Evolutionary conservation across 2,888 invertebrate genomes (phyloP).

Genomic region (Melieria omissa): DNA sequence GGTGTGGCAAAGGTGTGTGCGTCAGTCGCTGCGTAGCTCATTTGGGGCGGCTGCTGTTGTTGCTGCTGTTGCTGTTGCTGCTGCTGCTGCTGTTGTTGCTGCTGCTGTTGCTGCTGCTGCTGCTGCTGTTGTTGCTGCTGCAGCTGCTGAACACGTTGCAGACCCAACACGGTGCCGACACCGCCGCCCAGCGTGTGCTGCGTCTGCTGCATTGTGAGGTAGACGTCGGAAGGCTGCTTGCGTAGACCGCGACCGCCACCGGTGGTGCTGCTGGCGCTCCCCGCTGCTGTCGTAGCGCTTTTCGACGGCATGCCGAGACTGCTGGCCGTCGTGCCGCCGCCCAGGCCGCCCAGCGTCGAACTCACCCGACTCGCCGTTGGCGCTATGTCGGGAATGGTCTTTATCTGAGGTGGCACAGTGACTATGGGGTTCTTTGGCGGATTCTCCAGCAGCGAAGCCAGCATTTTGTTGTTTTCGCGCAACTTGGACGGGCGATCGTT

Average conservation of each 20-base stretch:
- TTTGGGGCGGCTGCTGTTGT: conserved; percentile 44
- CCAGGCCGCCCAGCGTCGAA: conserved; percentile 52
- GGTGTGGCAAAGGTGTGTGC: conserved; percentile 47
- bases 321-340: conserved; percentile 68
- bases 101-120: conserved; percentile 52
- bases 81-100: conserved; percentile 51
- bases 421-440: conserved; percentile 73
- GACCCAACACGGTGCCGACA: conserved; percentile 49
- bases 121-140: conserved; percentile 49
- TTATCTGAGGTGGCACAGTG: conserved; percentile 63
- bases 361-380: conserved; percentile 59
- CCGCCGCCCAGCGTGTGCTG: conserved; percentile 49
- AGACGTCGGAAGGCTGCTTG: conserved; percentile 62
- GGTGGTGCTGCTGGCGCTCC: conserved; percentile 46
- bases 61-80: conserved; percentile 37
- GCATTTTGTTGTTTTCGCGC: conserved; percentile 86
- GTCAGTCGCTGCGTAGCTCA: conserved; percentile 47
- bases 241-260: conserved; percentile 40
- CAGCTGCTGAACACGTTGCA: conserved; percentile 40
- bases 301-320: conserved; percentile 62
- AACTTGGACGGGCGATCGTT: conserved; percentile 73
- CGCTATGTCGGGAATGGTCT: conserved; percentile 66
- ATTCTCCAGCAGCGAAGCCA: conserved; percentile 83
- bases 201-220: conserved; percentile 62
- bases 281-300: conserved; percentile 41